These are phyloP conservation scores for Tetrax tetrax DNA, from an alignment of 2,113 vertebrate genomes.

Conservation along the genomic window DNA sequence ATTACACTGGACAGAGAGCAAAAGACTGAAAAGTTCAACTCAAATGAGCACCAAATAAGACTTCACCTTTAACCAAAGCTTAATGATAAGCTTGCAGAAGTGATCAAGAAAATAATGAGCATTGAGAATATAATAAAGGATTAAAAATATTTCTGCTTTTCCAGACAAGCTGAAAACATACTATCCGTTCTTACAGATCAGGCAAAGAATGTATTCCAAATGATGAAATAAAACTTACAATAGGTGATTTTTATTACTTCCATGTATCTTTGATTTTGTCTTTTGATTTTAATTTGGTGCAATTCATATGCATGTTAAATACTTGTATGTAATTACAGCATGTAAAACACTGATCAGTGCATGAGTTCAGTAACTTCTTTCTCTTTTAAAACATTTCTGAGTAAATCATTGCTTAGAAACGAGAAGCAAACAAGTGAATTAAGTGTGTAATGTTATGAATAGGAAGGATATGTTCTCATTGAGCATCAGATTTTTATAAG, in stretches of 20 bases:
- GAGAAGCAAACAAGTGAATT: background rate
- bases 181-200: fast-evolving
- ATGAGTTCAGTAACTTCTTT: background rate
- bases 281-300: background rate
- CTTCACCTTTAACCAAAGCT: fast-evolving
- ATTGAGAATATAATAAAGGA: background rate
- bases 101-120: background rate
- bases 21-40: background rate
- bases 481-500: background rate
- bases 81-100: fast-evolving
- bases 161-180: background rate
- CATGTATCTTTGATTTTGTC: background rate
- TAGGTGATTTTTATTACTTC: background rate
- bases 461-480: background rate
- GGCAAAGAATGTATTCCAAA: background rate
- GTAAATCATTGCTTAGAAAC: background rate
- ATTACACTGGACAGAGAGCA: background rate
- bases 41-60: background rate
- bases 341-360: background rate
- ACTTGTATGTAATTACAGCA: background rate
- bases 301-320: background rate
- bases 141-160: background rate
- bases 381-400: background rate
- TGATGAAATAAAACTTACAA: background rate
- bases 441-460: background rate